Evolutionary conservation across 2,888 invertebrate genomes (phyloP).

Genomic region (Leucozona laternaria): DNA sequence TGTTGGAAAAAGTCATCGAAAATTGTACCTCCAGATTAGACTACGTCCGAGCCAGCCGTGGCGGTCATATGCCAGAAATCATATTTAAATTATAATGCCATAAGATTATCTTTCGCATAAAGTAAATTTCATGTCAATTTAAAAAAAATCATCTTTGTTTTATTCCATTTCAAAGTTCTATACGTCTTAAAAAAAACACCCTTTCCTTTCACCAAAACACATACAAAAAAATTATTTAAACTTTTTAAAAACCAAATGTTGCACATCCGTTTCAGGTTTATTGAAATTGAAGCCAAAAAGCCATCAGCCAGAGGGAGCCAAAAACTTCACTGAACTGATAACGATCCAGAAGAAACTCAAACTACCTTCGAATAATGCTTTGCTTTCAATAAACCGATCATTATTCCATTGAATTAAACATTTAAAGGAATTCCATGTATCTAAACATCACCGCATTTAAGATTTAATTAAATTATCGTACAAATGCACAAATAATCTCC

Average conservation of each 20-base stretch:
- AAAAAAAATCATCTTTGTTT: no score
- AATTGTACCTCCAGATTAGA: no score
- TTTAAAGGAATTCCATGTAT: slow-evolving; percentile 42
- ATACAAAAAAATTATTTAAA: no score
- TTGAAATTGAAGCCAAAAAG: not conserved
- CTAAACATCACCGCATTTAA: slow-evolving; percentile 26
- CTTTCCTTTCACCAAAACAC: no score
- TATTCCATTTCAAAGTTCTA: no score
- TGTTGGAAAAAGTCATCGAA: no score
- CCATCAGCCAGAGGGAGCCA: not conserved
- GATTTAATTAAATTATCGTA: slow-evolving; percentile 58
- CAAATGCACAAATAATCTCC: slow-evolving; percentile 35
- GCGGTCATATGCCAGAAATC: no score
- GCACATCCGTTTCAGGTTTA: not conserved
- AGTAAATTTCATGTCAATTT: no score
- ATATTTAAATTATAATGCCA: no score
- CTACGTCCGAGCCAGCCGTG: no score
- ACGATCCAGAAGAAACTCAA: slow-evolving; percentile 3
- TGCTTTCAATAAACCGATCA: slow-evolving; percentile 32
- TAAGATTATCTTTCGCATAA: no score
- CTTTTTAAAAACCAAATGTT: not conserved
- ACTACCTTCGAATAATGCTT: not conserved
- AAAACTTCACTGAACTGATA: slow-evolving; percentile 35
- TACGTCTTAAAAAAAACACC: no score
- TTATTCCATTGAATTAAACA: slow-evolving; percentile 36